phyloP scores from a whole-genome alignment of 1,140 invertebrate genomes.

The Drosophila prosaltans region DNA sequence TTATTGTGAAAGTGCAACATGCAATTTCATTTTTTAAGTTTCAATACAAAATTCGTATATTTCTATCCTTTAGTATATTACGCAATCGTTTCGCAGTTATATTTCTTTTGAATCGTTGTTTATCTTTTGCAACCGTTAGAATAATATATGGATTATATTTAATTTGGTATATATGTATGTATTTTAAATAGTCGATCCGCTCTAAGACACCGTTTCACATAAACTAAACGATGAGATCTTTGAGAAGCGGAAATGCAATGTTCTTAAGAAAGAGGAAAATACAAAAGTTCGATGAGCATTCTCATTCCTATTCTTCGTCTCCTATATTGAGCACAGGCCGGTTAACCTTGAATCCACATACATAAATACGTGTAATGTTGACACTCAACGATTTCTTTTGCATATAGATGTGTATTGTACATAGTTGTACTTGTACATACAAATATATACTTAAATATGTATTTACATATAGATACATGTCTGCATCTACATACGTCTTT shows the following conservation, averaged over 20 bases:
- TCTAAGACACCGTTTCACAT: constrained; percentile 7
- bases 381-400: constrained; percentile 1
- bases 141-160: not conserved
- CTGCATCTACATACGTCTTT: not conserved
- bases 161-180: not conserved
- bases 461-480: not conserved
- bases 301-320: not conserved
- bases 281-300: constrained; percentile 11
- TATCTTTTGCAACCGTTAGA: not conserved
- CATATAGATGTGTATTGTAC: not conserved
- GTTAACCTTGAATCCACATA: constrained; percentile 11
- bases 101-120: not conserved
- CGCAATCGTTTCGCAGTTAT: constrained; percentile 8
- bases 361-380: constrained; percentile 15
- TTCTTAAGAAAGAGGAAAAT: constrained; percentile 13
- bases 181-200: not conserved
- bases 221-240: constrained; percentile 19
- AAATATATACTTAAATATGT: not conserved
- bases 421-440: constrained; percentile 5
- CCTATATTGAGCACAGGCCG: constrained; percentile 10
- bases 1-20: constrained; percentile 3
- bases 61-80: not conserved
- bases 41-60: not conserved
- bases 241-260: constrained; percentile 16
- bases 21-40: not conserved